Base-by-base conservation (phyloP, 2,888 invertebrate species). In the Monoplex corrugatus region DNA sequence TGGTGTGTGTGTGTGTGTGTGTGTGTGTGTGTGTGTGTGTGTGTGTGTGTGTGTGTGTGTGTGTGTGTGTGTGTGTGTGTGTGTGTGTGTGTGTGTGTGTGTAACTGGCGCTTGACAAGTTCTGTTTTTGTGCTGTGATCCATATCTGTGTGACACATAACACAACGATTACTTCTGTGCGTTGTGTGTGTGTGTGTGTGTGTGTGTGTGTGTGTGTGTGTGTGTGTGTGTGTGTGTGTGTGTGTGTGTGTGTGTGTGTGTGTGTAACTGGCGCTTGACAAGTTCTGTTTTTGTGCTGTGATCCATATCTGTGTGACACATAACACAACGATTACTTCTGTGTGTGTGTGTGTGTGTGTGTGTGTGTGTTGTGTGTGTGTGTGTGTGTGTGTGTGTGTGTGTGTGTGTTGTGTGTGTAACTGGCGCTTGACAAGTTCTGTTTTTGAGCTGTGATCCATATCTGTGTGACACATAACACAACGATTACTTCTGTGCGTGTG, bases 391-490 rank as follows among this genome's bases (percentile, higher is more conserved):
- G 50, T n/a, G n/a, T n/a, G n/a, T n/a, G n/a, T n/a, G n/a, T n/a
- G n/a, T n/a, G n/a, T n/a, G n/a, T n/a, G 50, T 50, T n/a, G n/a
- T n/a, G n/a, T 50, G n/a, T n/a, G 90, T 93, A 94, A 0, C 94
- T 93, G 0, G 93, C 94, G 32, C 93, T 91, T 75, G 91, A 94
- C 84, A 92, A 92, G 19, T 95, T 93, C 82, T 94, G 93, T 45
- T 93, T 94, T 87, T 91, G 90, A 5, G 94, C 95, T 19, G 95
- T 95, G 57, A 93, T 92, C 95, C 95, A 95, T 38, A 95, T 92
- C 88, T 89, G 75, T 35, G 43, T 5, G 19, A 80, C 57, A 57
- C 57, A 57, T 28, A 57, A 35, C 16, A 44, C 8, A 23, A n/a
- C 44, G 23, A 32, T 72, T 35, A n/a, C 50, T 57, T 13, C 0